Percentiles rank a stretch among this genome's conserved stretches.
These are phyloP conservation scores for Erynnis tages DNA, from an alignment of 2,888 invertebrate species.

Conservation along the genomic window DNA sequence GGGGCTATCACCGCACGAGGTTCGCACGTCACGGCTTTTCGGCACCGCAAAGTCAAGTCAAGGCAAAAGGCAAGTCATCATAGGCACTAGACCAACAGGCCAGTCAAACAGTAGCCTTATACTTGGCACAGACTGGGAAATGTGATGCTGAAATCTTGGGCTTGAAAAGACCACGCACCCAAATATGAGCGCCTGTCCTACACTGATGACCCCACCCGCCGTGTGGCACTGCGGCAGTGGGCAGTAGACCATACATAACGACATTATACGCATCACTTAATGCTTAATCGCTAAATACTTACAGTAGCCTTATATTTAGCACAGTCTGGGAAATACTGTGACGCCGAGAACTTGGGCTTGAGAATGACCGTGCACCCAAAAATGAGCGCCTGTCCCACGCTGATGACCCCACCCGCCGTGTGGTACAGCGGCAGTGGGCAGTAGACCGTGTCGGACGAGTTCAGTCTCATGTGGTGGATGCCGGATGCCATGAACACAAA, in stretches of 20 bases:
- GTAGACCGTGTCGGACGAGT: conserved; percentile 89
- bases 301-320: conserved; percentile 97
- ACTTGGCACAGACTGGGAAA: conserved; percentile 95
- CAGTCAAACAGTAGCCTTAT: conserved; percentile 99
- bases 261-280: no score
- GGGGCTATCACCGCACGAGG: no score
- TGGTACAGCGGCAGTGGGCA: conserved; percentile 97
- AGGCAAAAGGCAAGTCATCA: no score
- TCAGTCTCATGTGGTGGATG: conserved; percentile 85
- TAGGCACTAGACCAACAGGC: no score
- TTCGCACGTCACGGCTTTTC: no score
- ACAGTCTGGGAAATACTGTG: conserved; percentile 96
- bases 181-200: conserved; percentile 89
- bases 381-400: conserved; percentile 89
- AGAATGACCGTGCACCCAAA: conserved; percentile 92
- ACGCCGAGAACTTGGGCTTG: conserved; percentile 96
- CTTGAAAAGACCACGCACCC: conserved; percentile 92
- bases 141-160: conserved; percentile 97
- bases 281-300: conserved; percentile 60
- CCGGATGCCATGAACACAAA: conserved; percentile 89
- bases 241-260: conserved; percentile 91
- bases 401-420: conserved; percentile 95
- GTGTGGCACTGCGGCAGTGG: conserved; percentile 98
- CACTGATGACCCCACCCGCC: conserved; percentile 93
- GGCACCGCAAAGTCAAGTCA: no score